Evolutionary conservation across 2,113 vertebrate genomes (phyloP), one percentile per base, ranked within the genome.

Genomic region (Myrmecobius fasciatus): DNA sequence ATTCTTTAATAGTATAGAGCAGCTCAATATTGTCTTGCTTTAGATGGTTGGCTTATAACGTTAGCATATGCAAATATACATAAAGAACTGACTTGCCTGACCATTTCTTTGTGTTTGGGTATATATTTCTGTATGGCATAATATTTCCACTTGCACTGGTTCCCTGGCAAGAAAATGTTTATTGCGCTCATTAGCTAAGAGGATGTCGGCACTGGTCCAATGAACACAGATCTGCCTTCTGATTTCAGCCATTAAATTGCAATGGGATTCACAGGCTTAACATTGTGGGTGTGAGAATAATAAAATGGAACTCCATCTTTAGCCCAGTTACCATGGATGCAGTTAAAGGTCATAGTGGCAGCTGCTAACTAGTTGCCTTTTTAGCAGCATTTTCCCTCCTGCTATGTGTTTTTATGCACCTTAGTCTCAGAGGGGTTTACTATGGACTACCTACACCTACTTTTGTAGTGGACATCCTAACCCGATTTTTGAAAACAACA

Each of bases 101-200:
- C 98, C 98, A 97, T 98, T 97, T 97, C 97, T 98, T 98, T 99
- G 98, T 99, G 99, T 99, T 99, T 98, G 98, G 98, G 98, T 98
- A 98, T 99, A 99, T 98, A 98, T 98, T 98, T 98, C 98, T 98
- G 98, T 97, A 98, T 99, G 99, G 99, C 99, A 99, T 99, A 98
- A 99, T 99, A 99, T 99, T 99, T 99, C 98, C 99, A 99, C 98
- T 98, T 98, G 98, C 98, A 98, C 98, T 98, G 99, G 98, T 98
- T 99, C 98, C 98, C 99, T 99, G 99, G 99, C 99, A 99, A 99
- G 99, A 99, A 99, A 99, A 99, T 99, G 98, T 99, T 99, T 99
- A 99, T 99, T 99, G 99, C 98, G 98, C 99, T 99, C 99, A 99
- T 99, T 99, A 99, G 99, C 99, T 99, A 99, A 98, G 98, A 99